Base-by-base conservation (phyloP, 2,888 invertebrate genomes). In the Cosmia pyralina region DNA sequence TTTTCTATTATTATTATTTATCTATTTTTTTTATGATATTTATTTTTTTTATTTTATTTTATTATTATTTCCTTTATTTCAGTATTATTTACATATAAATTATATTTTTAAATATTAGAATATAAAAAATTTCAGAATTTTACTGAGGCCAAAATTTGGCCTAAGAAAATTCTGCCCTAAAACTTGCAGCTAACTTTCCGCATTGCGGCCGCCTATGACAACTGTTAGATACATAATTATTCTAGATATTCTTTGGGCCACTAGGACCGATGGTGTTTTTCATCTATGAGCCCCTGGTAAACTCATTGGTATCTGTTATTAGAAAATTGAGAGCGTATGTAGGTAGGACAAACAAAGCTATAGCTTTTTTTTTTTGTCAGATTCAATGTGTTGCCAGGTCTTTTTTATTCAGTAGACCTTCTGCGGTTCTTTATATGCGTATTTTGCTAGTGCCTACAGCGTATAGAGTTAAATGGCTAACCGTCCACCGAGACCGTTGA, bases 401-500 rank as follows among this genome's bases (percentile, higher is more conserved):
- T 50, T 6, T 38, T 4, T n/a, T 52, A 11, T 5, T 34, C 2
- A 57, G 3, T 53, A 13, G 2, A 50, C n/a, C 81, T 75, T 81
- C 58, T 79, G n/a, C 19, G 13, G 3, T 4, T 57, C 1, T 62
- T 0, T n/a, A 19, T 13, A 44, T n/a, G 10, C 0, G 4, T 59
- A 46, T 19, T 28, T 2, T 19, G 34, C 13, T 22, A 66, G 48
- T 75, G 46, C 38, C 38, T 41, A 41, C 22, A 60, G 46, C 28
- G 19, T 46, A 34, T 58, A 57, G 34, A 58, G 28, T 41, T 68
- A 68, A 70, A 72, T 62, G 62, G 55, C 53, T 63, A 58, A 55
- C 72, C 71, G 71, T 44, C 69, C 67, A 69, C 66, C 8, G n/a
- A 10, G 38, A 65, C 60, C 52, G 75, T 72, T 74, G 83, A 81